Evolutionary conservation across 1,140 invertebrate genomes (phyloP).

Genomic region (Scaptomyza hsui): DNA sequence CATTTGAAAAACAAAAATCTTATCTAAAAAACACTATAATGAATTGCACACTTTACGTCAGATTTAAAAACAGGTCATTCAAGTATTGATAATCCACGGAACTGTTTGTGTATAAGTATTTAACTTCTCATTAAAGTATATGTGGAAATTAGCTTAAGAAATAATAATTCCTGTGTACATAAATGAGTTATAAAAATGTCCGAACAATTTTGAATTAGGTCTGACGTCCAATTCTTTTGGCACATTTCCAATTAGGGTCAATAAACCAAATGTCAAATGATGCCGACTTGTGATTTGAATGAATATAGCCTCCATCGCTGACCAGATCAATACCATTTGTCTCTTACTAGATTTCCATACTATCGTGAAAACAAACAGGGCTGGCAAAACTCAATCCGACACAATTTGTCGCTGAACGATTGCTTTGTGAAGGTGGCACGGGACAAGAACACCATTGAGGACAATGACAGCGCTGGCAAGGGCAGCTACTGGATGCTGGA

Average conservation of each 20-base stretch:
- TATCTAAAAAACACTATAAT: no score
- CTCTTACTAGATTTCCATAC: slow-evolving; percentile 88
- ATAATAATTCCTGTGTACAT: slow-evolving; percentile 22
- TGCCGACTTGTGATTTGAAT: neutral
- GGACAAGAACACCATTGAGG: slow-evolving; percentile 89
- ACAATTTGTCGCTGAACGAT: slow-evolving; percentile 96
- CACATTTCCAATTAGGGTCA: slow-evolving; percentile 24
- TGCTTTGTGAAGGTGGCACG: slow-evolving; percentile 95
- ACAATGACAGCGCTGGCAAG: slow-evolving; percentile 88
- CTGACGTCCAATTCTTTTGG: slow-evolving; percentile 15
- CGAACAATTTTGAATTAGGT: slow-evolving; percentile 18
- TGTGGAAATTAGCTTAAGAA: slow-evolving; percentile 16
- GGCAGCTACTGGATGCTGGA: slow-evolving; percentile 95
- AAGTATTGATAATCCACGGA: neutral
- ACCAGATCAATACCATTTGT: neutral
- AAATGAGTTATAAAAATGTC: slow-evolving; percentile 17
- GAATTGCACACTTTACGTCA: neutral
- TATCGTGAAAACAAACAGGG: slow-evolving; percentile 91
- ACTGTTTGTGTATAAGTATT: slow-evolving; percentile 23
- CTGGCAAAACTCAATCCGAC: slow-evolving; percentile 93
- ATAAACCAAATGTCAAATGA: slow-evolving; percentile 12
- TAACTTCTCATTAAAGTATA: slow-evolving; percentile 37
- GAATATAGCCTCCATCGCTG: neutral
- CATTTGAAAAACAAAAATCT: no score
- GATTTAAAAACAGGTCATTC: neutral